Evolutionary conservation across 2,888 invertebrate genomes (phyloP).

Genomic region (Julus scanicus): DNA sequence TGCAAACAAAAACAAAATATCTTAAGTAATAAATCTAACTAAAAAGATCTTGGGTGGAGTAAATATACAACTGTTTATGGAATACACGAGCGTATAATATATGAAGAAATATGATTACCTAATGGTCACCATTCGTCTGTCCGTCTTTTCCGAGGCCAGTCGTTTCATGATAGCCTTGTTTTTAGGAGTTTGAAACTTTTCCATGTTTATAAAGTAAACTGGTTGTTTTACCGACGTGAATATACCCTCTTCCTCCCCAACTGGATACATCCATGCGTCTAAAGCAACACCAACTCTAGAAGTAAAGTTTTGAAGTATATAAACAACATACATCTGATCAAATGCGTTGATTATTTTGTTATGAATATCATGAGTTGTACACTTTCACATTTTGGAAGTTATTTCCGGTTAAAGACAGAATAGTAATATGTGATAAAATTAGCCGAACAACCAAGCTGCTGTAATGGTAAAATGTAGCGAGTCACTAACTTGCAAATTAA

Average conservation of each 20-base stretch:
- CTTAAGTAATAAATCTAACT: not conserved
- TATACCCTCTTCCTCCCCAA: slow-evolving; percentile 68
- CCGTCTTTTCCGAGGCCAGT: slow-evolving; percentile 60
- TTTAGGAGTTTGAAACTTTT: slow-evolving; percentile 71
- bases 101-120: no score
- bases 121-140: slow-evolving; percentile 59
- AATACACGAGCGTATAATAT: no score
- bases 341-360: no score
- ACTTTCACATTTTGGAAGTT: no score
- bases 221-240: slow-evolving; percentile 69
- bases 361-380: no score
- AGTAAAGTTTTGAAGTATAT: slow-evolving; percentile 55
- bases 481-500: no score
- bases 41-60: no score
- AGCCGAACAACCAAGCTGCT: no score
- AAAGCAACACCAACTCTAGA: slow-evolving; percentile 70
- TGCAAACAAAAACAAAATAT: not conserved
- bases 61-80: no score
- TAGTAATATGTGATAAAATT: no score
- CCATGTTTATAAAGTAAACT: slow-evolving; percentile 71
- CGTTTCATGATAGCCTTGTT: slow-evolving; percentile 70
- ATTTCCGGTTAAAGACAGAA: no score
- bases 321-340: not conserved
- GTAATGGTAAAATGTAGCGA: no score
- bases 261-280: slow-evolving; percentile 74